These are phyloP conservation scores for Parnassius glacialis DNA, from an alignment of 2,888 invertebrate genomes.

Conservation along the genomic window DNA sequence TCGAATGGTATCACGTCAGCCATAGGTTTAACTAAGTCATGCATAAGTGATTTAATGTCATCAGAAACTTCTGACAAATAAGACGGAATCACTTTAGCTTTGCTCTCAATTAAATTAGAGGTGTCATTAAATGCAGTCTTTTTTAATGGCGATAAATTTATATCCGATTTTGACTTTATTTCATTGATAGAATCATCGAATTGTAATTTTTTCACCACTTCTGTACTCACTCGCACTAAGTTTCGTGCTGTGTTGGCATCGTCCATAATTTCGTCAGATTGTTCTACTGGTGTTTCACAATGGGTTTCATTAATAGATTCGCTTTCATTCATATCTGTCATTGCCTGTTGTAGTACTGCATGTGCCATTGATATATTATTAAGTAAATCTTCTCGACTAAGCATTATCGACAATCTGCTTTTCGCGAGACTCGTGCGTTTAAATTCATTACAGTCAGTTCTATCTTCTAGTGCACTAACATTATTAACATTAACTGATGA, in stretches of 20 bases:
- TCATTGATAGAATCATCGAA: constrained; percentile 57
- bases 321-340: constrained; percentile 44
- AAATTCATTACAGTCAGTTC: constrained; percentile 29
- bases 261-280: constrained; percentile 13
- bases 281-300: constrained; percentile 23
- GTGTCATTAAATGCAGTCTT: constrained; percentile 58
- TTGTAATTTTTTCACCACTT: constrained; percentile 62
- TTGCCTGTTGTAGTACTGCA: constrained; percentile 50
- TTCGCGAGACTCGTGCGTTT: constrained; percentile 43
- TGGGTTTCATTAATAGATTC: constrained; percentile 40
- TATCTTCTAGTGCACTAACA: constrained; percentile 25
- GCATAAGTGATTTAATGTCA: constrained; percentile 61
- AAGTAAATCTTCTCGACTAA: constrained; percentile 56
- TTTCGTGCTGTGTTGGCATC: constrained; percentile 31
- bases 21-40: constrained; percentile 64
- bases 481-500: constrained; percentile 21
- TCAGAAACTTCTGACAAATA: constrained; percentile 57
- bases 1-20: constrained; percentile 50
- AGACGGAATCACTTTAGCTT: constrained; percentile 58
- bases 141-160: constrained; percentile 45
- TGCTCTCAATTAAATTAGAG: constrained; percentile 46
- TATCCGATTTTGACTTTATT: constrained; percentile 33
- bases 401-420: constrained; percentile 46
- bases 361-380: constrained; percentile 61
- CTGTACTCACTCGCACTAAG: constrained; percentile 44